Conservation (phyloP, 2,888 invertebrate species). For the Adelphocoris suturalis region DNA sequence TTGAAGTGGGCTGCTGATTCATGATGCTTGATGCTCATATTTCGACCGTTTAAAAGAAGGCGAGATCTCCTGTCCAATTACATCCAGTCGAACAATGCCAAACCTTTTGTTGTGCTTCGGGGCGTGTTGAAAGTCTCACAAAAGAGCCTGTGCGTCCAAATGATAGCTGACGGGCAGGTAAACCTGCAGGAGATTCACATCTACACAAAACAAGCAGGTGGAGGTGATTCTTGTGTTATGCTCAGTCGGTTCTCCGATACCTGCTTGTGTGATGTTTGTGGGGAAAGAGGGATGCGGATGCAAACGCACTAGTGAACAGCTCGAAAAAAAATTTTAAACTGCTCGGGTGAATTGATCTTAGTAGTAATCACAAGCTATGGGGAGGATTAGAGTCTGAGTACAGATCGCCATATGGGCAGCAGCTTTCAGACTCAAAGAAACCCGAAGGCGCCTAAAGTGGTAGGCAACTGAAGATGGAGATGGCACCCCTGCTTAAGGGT, state of each 20-base stretch:
- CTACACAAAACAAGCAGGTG: not conserved
- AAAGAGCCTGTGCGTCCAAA: constrained; percentile 1
- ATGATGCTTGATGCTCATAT: too few species aligned
- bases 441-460: too few species aligned
- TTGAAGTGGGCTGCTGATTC: too few species aligned
- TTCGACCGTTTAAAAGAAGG: too few species aligned
- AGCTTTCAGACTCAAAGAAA: too few species aligned
- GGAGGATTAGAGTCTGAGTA: too few species aligned
- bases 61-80: not conserved
- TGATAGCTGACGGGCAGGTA: not conserved
- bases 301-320: not conserved
- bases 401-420: too few species aligned
- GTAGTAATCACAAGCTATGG: too few species aligned
- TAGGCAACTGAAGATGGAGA: too few species aligned
- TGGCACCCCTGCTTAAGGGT: too few species aligned
- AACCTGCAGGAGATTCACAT: not conserved
- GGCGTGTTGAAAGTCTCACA: constrained; percentile 3
- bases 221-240: not conserved
- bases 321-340: not conserved
- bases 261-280: not conserved
- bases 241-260: too few species aligned
- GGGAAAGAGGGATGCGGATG: not conserved
- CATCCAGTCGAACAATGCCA: not conserved
- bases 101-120: not conserved
- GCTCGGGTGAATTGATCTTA: too few species aligned